Percentiles rank a stretch among this genome's conserved stretches.
phyloP scores from a whole-genome alignment of 2,888 invertebrate genomes.

The Oxycera nigricornis region DNA sequence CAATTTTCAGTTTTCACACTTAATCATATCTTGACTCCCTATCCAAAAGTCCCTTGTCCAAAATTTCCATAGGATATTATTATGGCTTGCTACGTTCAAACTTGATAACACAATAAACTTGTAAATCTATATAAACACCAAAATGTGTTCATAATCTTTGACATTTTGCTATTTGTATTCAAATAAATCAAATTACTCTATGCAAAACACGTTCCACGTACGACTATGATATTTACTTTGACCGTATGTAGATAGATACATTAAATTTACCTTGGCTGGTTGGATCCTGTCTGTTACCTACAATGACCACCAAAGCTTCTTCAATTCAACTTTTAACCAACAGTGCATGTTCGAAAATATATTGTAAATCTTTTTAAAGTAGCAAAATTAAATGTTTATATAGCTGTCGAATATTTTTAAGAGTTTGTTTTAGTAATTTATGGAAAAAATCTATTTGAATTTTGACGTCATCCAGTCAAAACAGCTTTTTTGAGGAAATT shows the following conservation, averaged over 20 bases:
- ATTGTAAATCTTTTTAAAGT: too few relatives aligned
- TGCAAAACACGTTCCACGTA: slow-evolving; percentile 8
- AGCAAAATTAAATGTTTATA: too few relatives aligned
- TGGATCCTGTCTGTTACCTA: slow-evolving; percentile 13
- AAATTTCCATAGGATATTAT: not conserved
- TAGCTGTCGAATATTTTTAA: too few relatives aligned
- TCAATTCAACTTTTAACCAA: too few relatives aligned
- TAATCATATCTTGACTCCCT: not conserved
- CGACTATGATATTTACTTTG: not conserved
- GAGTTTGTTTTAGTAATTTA: too few relatives aligned
- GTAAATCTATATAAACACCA: not conserved
- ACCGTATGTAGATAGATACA: not conserved
- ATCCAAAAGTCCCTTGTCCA: not conserved
- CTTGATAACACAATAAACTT: not conserved
- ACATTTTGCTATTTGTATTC: slow-evolving; percentile 32
- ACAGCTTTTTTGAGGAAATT: too few relatives aligned
- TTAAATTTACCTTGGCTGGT: not conserved
- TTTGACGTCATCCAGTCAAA: too few relatives aligned
- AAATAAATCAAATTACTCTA: slow-evolving; percentile 34
- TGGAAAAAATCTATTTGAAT: too few relatives aligned
- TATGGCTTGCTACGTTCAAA: not conserved
- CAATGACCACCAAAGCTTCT: too few relatives aligned
- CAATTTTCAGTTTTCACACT: not conserved
- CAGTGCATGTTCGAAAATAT: too few relatives aligned
- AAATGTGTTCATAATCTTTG: slow-evolving; percentile 27